phyloP scores from a whole-genome alignment of 2,113 vertebrate genomes.

The Climacteris rufus region DNA sequence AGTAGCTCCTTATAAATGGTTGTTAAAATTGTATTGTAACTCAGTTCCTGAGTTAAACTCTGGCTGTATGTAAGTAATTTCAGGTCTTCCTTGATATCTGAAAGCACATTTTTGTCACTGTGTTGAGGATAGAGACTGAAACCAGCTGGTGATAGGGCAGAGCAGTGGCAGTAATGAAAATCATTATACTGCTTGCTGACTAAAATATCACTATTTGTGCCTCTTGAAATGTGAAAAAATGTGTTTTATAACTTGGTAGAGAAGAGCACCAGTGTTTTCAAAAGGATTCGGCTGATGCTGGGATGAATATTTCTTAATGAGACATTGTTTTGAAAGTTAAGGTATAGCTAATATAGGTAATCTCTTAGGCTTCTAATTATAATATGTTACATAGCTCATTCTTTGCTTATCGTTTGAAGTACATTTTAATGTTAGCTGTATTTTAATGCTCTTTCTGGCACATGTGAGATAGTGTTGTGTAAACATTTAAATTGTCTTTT shows the following conservation, averaged over 20 bases:
- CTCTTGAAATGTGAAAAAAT: not conserved
- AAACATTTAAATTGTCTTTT: not conserved
- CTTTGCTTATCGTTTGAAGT: not conserved
- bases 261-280: not conserved
- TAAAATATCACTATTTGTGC: not conserved
- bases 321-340: not conserved
- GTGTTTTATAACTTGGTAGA: not conserved
- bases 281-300: not conserved
- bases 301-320: not conserved
- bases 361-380: not conserved
- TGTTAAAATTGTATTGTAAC: not conserved
- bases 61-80: not conserved
- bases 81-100: not conserved
- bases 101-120: not conserved
- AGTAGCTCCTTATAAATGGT: not conserved
- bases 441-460: not conserved
- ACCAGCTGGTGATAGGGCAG: not conserved
- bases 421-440: not conserved
- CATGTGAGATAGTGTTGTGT: not conserved
- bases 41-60: not conserved
- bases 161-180: not conserved
- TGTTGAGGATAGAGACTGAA: not conserved
- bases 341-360: not conserved
- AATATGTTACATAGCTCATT: not conserved
- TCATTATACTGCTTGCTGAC: not conserved